These are phyloP conservation scores for Drosophila testacea DNA, from an alignment of 2,888 invertebrate species.

Conservation along the genomic window DNA sequence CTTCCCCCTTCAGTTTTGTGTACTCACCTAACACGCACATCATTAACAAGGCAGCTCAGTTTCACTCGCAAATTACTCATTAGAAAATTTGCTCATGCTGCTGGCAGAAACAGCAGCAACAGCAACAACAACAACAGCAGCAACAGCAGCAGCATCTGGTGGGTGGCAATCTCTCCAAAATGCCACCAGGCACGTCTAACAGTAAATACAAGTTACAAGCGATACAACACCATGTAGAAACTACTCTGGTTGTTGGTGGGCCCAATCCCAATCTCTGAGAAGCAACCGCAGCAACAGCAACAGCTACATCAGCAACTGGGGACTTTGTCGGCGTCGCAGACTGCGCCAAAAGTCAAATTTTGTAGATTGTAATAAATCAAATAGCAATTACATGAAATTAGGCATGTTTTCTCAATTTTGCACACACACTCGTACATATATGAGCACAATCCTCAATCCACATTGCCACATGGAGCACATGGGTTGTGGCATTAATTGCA, in stretches of 20 bases:
- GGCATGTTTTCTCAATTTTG: constrained; percentile 82
- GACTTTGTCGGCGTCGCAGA: constrained; percentile 63
- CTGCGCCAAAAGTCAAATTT: constrained; percentile 83
- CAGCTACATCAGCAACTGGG: constrained; percentile 35
- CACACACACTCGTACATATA: constrained; percentile 51
- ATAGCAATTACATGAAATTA: constrained; percentile 84
- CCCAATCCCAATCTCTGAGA: constrained; percentile 15
- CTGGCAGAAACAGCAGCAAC: constrained; percentile 21
- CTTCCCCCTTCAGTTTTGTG: not conserved
- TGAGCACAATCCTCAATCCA: constrained; percentile 42
- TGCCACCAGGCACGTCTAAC: constrained; percentile 56
- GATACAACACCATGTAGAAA: constrained; percentile 31
- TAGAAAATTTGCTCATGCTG: constrained; percentile 60
- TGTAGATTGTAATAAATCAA: constrained; percentile 84
- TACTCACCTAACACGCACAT: constrained; percentile 53
- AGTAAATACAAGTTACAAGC: constrained; percentile 53
- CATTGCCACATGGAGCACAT: constrained; percentile 51
- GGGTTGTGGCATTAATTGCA: constrained; percentile 75
- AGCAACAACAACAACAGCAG: constrained; percentile 28
- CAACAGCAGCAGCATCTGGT: constrained; percentile 44
- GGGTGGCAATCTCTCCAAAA: constrained; percentile 39
- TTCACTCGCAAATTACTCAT: constrained; percentile 68
- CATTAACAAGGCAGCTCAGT: constrained; percentile 61
- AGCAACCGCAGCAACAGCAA: not conserved
- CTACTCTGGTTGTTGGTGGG: constrained; percentile 32